Percentiles rank a stretch among this genome's conserved stretches.
These are phyloP conservation scores for Caenorhabditis sulstoni DNA, from an alignment of 2,888 invertebrate genomes.

Conservation along the genomic window DNA sequence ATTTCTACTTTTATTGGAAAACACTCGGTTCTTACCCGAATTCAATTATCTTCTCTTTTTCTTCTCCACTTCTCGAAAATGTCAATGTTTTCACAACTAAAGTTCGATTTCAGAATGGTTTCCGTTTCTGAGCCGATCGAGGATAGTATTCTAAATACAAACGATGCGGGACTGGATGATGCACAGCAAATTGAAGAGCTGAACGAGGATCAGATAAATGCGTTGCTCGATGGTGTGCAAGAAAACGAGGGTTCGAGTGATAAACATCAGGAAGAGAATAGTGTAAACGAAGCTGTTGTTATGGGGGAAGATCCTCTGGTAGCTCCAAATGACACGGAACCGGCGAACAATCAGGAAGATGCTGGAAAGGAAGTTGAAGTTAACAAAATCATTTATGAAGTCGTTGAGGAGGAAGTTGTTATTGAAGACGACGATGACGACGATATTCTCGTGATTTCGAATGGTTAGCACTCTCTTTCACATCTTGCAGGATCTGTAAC, in stretches of 20 bases:
- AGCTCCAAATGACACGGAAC: no score
- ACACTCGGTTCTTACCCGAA: no score
- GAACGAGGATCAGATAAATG: constrained; percentile 1
- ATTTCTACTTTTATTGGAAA: no score
- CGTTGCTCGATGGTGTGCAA: not conserved
- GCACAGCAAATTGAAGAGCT: not conserved
- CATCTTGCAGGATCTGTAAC: no score
- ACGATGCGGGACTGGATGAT: not conserved
- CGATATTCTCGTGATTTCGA: not conserved
- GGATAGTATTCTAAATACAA: not conserved
- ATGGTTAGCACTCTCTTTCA: no score
- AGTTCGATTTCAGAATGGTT: not conserved
- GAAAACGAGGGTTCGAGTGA: not conserved
- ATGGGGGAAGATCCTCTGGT: no score
- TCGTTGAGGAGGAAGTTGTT: not conserved
- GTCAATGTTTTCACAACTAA: no score
- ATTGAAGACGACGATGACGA: not conserved
- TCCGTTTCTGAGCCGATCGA: not conserved
- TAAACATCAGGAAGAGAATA: not conserved
- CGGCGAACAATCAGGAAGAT: no score
- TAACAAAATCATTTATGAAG: no score
- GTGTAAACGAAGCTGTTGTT: not conserved
- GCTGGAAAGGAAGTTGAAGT: no score
- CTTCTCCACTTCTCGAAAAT: no score
- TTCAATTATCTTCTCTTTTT: no score